These are phyloP conservation scores for Neelides sp. DNA, from an alignment of 1,140 invertebrate species.

Conservation along the genomic window DNA sequence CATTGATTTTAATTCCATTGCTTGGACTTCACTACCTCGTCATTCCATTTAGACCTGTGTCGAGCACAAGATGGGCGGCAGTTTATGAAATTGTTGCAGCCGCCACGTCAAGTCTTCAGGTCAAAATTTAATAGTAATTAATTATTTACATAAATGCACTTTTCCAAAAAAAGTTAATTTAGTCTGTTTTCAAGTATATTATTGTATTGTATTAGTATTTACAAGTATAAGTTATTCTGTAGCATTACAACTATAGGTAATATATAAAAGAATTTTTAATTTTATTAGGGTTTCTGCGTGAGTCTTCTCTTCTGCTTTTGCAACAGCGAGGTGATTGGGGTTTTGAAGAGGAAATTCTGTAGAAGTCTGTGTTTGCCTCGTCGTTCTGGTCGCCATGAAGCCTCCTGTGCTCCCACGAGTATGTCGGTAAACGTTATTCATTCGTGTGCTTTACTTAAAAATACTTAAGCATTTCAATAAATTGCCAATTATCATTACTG, in stretches of 20 bases:
- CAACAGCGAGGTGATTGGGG: conserved; percentile 42
- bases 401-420: conserved; percentile 29
- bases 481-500: too few relatives aligned
- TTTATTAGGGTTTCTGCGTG: conserved; percentile 42
- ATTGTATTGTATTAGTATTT: not conserved
- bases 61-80: conserved; percentile 17
- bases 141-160: not conserved
- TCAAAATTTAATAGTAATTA: conserved; percentile 1
- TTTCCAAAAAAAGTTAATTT: not conserved
- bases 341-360: conserved; percentile 19
- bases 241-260: not conserved
- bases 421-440: conserved; percentile 28
- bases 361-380: conserved; percentile 8
- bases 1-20: conserved; percentile 69
- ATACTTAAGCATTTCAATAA: too few relatives aligned
- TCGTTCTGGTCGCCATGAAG: conserved; percentile 3
- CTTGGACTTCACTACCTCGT: conserved; percentile 73
- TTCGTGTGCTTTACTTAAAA: too few relatives aligned
- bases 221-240: not conserved
- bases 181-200: not conserved
- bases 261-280: not conserved
- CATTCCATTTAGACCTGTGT: conserved; percentile 66
- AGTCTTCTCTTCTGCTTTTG: conserved; percentile 48
- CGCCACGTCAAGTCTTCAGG: conserved; percentile 27
- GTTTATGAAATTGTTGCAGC: conserved; percentile 30